These are phyloP conservation scores for Montipora cactus DNA, from an alignment of 64 coral and sea anemone genomes.

Conservation along the genomic window DNA sequence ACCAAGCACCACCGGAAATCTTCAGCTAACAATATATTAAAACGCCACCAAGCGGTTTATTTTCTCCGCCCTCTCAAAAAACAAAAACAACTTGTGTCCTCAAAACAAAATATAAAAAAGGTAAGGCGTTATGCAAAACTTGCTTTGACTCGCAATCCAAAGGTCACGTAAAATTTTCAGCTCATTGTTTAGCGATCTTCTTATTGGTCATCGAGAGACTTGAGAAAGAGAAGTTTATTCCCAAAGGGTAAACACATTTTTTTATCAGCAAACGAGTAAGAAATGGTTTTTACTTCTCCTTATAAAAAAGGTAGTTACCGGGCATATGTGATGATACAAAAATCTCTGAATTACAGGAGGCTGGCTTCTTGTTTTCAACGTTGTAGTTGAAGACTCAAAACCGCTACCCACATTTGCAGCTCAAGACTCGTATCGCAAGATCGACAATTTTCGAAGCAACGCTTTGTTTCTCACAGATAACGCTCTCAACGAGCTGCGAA, in stretches of 20 bases:
- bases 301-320: too few relatives aligned
- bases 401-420: neutral
- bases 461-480: neutral
- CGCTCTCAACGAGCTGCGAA: neutral
- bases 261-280: neutral
- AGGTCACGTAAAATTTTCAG: too few relatives aligned
- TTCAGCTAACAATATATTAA: too few relatives aligned
- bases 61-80: too few relatives aligned
- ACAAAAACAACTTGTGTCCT: too few relatives aligned
- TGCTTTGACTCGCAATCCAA: too few relatives aligned
- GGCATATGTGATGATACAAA: neutral
- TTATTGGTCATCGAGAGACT: too few relatives aligned
- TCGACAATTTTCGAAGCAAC: conserved; percentile 4
- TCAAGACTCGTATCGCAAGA: neutral
- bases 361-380: conserved; percentile 13
- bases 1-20: too few relatives aligned
- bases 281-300: neutral
- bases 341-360: conserved; percentile 27
- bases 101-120: too few relatives aligned
- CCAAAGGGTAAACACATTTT: neutral
- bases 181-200: too few relatives aligned
- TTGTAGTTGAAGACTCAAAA: neutral
- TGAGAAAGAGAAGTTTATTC: neutral
- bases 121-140: too few relatives aligned
- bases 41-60: too few relatives aligned